Conservation (phyloP, 2,888 invertebrate genomes). For the Ophion obscuratus region DNA sequence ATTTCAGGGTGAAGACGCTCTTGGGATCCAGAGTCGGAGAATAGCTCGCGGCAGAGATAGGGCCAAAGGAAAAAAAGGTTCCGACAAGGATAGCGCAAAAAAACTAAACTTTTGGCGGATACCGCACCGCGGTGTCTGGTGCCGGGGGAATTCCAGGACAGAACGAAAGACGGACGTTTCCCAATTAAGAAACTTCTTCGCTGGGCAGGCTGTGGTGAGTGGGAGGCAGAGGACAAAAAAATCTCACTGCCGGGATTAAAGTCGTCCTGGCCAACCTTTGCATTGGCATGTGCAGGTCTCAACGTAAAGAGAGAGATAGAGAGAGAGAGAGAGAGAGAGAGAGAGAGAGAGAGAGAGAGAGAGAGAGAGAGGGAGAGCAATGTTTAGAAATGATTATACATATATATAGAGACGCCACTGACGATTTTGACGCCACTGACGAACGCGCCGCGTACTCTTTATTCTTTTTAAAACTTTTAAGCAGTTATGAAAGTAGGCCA, state of each 20-base stretch:
- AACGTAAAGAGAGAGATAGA: not conserved
- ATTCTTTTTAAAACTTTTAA: too few relatives aligned
- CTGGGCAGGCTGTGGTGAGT: slow-evolving; percentile 23
- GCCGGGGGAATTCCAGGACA: slow-evolving; percentile 58
- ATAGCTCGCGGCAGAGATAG: slow-evolving; percentile 46
- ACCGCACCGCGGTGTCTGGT: slow-evolving; percentile 57
- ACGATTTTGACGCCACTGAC: too few relatives aligned
- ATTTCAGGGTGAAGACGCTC: slow-evolving; percentile 14
- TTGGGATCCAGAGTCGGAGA: slow-evolving; percentile 7
- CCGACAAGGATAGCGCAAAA: slow-evolving; percentile 50
- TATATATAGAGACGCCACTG: too few relatives aligned
- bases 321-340: too few relatives aligned
- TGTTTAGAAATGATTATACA: slow-evolving; percentile 42
- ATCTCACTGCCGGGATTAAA: slow-evolving; percentile 65
- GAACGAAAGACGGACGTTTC: slow-evolving; percentile 63
- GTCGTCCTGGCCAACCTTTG: slow-evolving; percentile 51
- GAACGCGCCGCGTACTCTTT: too few relatives aligned
- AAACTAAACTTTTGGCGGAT: slow-evolving; percentile 52
- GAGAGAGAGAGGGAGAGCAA: not conserved
- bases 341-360: not conserved
- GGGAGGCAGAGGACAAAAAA: slow-evolving; percentile 39
- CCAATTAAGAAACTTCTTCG: slow-evolving; percentile 66
- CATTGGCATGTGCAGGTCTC: slow-evolving; percentile 49
- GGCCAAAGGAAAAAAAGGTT: slow-evolving; percentile 10
- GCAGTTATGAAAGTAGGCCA: too few relatives aligned